phyloP scores from a whole-genome alignment of 2,888 invertebrate species.

The Clistopyga incitator region DNA sequence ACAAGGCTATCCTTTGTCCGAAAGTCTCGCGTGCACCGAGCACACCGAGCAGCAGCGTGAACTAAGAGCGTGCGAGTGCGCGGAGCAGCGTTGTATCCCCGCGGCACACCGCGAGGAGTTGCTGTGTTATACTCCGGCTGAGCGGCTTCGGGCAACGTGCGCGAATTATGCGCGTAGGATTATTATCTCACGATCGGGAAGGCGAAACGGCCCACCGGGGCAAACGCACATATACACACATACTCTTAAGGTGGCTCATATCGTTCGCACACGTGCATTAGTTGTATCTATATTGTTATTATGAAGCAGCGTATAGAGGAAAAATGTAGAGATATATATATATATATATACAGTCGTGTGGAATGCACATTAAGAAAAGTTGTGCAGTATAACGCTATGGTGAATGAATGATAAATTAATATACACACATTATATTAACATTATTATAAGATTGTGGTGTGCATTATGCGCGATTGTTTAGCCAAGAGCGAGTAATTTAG shows the following conservation, averaged over 20 bases:
- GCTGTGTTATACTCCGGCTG: neutral
- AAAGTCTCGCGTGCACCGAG: conserved; percentile 76
- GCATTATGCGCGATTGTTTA: conserved; percentile 57
- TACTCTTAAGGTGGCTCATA: neutral
- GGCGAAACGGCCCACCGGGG: conserved; percentile 55
- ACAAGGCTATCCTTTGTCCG: conserved; percentile 84
- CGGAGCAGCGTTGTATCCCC: neutral
- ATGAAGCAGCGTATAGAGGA: conserved; percentile 17
- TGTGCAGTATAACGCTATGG: conserved; percentile 17
- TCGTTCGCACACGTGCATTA: conserved; percentile 13
- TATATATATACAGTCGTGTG: conserved; percentile 36
- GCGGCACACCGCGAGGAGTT: conserved; percentile 14
- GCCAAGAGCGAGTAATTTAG: conserved; percentile 53
- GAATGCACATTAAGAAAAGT: conserved; percentile 45
- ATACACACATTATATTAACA: conserved; percentile 44
- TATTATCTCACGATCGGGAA: conserved; percentile 67
- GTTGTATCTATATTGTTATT: conserved; percentile 40
- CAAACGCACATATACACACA: conserved; percentile 28
- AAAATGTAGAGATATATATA: neutral
- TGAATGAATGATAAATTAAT: conserved; percentile 57
- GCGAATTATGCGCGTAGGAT: conserved; percentile 65
- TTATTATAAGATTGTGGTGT: conserved; percentile 43
- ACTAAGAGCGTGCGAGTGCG: conserved; percentile 38
- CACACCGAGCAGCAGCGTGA: conserved; percentile 30
- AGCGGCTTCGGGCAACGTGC: conserved; percentile 16